Conservation (phyloP, 1,140 invertebrate species). For the Nephotettix cincticeps region DNA sequence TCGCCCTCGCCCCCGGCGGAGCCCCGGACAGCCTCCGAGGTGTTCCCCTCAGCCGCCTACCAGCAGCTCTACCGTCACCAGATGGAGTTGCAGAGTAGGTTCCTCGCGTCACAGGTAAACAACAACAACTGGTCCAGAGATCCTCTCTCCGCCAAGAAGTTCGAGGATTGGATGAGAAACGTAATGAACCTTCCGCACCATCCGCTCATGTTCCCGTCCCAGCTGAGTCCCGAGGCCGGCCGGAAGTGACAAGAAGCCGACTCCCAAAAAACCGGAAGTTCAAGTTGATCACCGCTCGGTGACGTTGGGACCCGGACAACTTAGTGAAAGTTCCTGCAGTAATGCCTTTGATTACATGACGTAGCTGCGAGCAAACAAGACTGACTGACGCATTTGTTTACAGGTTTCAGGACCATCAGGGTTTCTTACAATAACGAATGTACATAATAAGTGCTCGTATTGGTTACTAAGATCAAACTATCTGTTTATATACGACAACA, state of each 20-base stretch:
- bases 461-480: too few relatives aligned
- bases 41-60: not conserved
- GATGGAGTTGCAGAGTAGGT: constrained; percentile 27
- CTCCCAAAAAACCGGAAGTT: not conserved
- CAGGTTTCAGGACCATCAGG: not conserved
- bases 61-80: constrained; percentile 14
- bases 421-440: not conserved
- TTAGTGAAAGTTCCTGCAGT: constrained; percentile 7
- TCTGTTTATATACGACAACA: too few relatives aligned
- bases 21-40: not conserved
- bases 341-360: constrained; percentile 1
- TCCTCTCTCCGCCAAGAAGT: constrained; percentile 15
- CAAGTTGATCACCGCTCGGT: not conserved
- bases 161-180: constrained; percentile 28
- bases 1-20: constrained; percentile 1
- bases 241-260: constrained; percentile 18
- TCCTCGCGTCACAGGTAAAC: constrained; percentile 9
- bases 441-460: too few relatives aligned
- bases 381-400: not conserved
- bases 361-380: not conserved
- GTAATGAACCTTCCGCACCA: constrained; percentile 23
- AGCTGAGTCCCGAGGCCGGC: not conserved
- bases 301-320: not conserved
- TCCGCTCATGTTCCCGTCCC: constrained; percentile 25
- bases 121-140: constrained; percentile 23